Evolutionary conservation across 2,797 vertebrate species (phyloP), one percentile per base, ranked within the genome.

Genomic region (Halcyon badia): DNA sequence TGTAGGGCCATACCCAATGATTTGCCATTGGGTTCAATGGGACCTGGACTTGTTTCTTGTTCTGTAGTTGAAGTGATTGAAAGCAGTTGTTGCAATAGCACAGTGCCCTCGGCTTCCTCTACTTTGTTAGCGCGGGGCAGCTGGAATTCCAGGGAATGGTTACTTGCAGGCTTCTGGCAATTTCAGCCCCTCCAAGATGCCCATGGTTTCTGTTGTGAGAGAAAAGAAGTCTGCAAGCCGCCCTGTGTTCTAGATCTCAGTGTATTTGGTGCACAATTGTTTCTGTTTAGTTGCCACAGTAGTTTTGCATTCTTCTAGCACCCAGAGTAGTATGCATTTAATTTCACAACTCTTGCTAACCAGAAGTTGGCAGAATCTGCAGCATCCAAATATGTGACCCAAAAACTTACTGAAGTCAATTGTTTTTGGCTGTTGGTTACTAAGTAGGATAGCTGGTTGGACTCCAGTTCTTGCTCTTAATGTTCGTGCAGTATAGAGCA

Each of bases 401-500:
- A 7, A 52, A 88, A 83, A 4, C 21, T 17, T 39, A 22, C 19
- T 46, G 46, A 78, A 78, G 20, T 46, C 44, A 51, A 21, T n/a
- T 68, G 33, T 2, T 48, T 94, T 75, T 65, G 52, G 19, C 44
- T 49, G 41, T 12, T 83, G 33, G 26, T 33, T 68, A 54, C 39
- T 49, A 52, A 33, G 19, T 22, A 68, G 35, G n/a, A 57, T 66
- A 77, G 5, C 18, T 41, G 35, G 3, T 61, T 71, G 21, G 33
- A 57, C 41, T 70, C 22, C 64, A 24, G 31, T 7, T 80, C 56
- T 64, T 56, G 18, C 37, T 83, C 2, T 1, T 6, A 14, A 3
- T 11, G 20, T 37, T 83, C 2, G 0, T 0, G 1, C 15, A 8
- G 3, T 71, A 48, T 42, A 60, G 57, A 85, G 14, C 1, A 1